A percentile compares a stretch with the other conserved stretches of the same genome.
phyloP scores from a whole-genome alignment of 1,140 invertebrate genomes.

The Melipona quadrifasciata region DNA sequence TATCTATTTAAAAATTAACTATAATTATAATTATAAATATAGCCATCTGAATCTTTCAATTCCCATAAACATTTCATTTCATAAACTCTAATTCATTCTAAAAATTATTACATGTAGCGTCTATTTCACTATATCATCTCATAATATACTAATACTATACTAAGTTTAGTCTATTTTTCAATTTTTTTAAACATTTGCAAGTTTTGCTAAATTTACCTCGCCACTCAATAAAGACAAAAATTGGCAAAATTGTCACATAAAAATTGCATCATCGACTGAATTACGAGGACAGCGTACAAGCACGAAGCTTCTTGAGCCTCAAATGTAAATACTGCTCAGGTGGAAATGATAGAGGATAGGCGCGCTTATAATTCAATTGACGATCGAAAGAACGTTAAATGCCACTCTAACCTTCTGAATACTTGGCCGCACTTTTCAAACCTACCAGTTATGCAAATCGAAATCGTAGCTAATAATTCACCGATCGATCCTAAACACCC shows the following conservation, averaged over 20 bases:
- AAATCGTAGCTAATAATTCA: not conserved
- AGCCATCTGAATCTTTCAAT: too few species aligned
- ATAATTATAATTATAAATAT: too few species aligned
- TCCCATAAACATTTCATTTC: too few species aligned
- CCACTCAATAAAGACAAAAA: not conserved
- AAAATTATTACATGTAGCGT: too few species aligned
- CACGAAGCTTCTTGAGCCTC: not conserved
- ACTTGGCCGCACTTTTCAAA: not conserved
- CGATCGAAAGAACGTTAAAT: not conserved
- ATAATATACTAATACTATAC: too few species aligned
- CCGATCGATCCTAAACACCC: not conserved
- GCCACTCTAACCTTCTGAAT: not conserved
- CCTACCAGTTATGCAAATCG: not conserved
- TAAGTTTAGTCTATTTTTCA: too few species aligned
- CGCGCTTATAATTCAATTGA: not conserved
- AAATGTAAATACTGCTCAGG: not conserved
- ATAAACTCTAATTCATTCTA: too few species aligned
- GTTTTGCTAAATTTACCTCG: too few species aligned
- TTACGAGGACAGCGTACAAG: not conserved
- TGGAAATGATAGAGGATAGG: not conserved
- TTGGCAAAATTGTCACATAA: not conserved
- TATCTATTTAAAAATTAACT: too few species aligned
- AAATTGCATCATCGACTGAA: not conserved
- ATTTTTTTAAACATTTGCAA: too few species aligned
- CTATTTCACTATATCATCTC: too few species aligned